Base-by-base conservation (phyloP, 2,888 invertebrate species). In the Diploptera punctata region DNA sequence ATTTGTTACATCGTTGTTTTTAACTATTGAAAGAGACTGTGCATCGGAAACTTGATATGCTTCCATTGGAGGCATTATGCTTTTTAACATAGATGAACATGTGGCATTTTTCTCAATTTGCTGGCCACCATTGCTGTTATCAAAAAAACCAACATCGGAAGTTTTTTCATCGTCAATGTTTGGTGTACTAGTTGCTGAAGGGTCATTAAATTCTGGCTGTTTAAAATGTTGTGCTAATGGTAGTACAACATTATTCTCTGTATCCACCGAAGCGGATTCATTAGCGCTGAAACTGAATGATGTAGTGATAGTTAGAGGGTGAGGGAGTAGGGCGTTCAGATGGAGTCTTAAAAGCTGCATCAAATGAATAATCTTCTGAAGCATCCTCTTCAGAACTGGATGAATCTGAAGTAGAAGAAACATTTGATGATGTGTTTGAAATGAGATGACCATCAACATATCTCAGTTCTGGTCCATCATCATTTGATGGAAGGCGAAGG, bases 381-480 rank as follows among this genome's bases (percentile, higher is more conserved):
- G 80, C 79, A 24, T 84, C 79, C 76, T 86, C 86, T 77, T 80
- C 77, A 49, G 77, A 77, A 19, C 71, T 75, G 24, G 76, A 75
- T 16, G 79, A 78, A 47, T 79, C 76, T 60, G 79, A 80, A 13
- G 73, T 54, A 3, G 75, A 75, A 10, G 75, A 73, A 7, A 71
- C 65, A 24, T 68, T 68, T 18, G 73, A 74, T 18, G 74, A 74
- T 26, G 54, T 60, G 47, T 75, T 75, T 4, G 81, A 81, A 69
- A 80, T 80, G 3, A 76, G 73, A 52, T 74, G 75, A 3, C 77
- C 75, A 29, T 77, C 77, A 4, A 77, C 72, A 9, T 76, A 76
- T 29, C 73, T 74, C 47, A 74, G 68, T 26, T 75, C 74, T 24
- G 65, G 61, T 2, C 73, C 67, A 3, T 75, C 75, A 4, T 65